A percentile compares a stretch with the other conserved stretches of the same genome.
Evolutionary conservation across 2,113 vertebrate species (phyloP).

Genomic region (Petrocephalus zakoni): DNA sequence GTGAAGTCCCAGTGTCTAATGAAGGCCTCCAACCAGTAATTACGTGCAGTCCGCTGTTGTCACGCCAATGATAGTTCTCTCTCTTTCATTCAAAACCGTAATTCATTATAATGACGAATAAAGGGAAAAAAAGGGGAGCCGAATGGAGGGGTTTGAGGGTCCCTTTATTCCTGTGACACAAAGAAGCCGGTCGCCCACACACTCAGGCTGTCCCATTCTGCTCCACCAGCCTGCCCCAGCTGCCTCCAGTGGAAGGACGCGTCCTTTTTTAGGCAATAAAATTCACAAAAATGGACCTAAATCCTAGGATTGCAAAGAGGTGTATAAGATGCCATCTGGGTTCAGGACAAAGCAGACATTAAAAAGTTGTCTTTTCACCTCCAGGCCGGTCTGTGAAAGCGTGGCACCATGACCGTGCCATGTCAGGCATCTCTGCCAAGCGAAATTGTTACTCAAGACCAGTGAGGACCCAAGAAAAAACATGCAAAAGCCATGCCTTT

Average conservation of each 20-base stretch:
- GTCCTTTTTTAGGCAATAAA: constrained; percentile 5
- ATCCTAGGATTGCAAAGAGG: constrained; percentile 28
- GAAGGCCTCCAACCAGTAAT: background rate
- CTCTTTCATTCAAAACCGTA: background rate
- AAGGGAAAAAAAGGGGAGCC: background rate
- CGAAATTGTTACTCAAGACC: background rate
- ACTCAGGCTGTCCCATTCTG: background rate
- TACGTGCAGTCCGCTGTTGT: background rate
- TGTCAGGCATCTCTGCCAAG: constrained; percentile 36
- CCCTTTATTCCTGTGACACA: constrained; percentile 1
- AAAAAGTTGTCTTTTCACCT: background rate
- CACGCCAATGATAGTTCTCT: background rate
- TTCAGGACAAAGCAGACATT: constrained; percentile 28
- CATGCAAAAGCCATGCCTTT: background rate
- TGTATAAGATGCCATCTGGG: constrained; percentile 37
- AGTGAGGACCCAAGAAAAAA: background rate
- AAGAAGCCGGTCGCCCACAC: background rate
- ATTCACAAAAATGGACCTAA: constrained; percentile 8
- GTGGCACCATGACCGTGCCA: background rate
- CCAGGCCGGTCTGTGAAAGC: constrained; percentile 9
- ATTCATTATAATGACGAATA: background rate
- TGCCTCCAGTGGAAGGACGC: background rate
- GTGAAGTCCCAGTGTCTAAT: background rate
- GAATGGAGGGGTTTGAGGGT: background rate
- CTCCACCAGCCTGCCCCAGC: constrained; percentile 15